Evolutionary conservation across 2,113 vertebrate genomes (phyloP).

Genomic region (Myrmophylax atrothorax): DNA sequence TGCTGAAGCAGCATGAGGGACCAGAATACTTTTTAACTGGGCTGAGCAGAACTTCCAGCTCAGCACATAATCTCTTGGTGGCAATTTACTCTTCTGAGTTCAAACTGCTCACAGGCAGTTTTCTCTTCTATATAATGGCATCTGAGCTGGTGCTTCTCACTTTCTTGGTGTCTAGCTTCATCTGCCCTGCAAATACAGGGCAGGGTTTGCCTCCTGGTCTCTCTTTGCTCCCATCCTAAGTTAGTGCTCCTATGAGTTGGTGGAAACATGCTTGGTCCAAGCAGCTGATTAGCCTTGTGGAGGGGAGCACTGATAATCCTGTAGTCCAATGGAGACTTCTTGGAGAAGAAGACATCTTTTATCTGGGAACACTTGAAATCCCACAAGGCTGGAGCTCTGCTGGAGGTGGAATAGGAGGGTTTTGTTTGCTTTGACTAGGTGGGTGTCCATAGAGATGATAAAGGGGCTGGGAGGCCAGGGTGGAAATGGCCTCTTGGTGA

Average conservation of each 20-base stretch:
- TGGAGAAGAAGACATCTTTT: not conserved
- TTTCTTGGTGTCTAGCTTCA: not conserved
- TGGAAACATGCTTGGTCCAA: not conserved
- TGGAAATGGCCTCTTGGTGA: not conserved
- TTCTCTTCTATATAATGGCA: not conserved
- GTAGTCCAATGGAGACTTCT: not conserved
- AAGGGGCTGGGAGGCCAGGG: not conserved
- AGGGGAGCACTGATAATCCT: not conserved
- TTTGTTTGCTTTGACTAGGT: not conserved
- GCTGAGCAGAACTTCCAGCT: not conserved
- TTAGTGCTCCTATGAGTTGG: not conserved
- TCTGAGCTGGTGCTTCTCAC: not conserved
- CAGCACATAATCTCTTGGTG: not conserved
- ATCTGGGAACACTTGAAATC: not conserved
- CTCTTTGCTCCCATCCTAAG: not conserved
- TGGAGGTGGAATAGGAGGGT: not conserved
- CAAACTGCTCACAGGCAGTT: not conserved
- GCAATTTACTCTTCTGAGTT: not conserved
- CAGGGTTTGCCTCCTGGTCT: not conserved
- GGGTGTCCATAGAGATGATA: not conserved
- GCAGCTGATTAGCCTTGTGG: not conserved
- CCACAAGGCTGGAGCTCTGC: not conserved
- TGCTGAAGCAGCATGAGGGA: not conserved
- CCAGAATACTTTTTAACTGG: not conserved
- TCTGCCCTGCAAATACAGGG: not conserved